A percentile compares a stretch with the other conserved stretches of the same genome.
These are phyloP conservation scores for Dicentrarchus labrax DNA, from an alignment of 2,113 vertebrate genomes.

Conservation along the genomic window DNA sequence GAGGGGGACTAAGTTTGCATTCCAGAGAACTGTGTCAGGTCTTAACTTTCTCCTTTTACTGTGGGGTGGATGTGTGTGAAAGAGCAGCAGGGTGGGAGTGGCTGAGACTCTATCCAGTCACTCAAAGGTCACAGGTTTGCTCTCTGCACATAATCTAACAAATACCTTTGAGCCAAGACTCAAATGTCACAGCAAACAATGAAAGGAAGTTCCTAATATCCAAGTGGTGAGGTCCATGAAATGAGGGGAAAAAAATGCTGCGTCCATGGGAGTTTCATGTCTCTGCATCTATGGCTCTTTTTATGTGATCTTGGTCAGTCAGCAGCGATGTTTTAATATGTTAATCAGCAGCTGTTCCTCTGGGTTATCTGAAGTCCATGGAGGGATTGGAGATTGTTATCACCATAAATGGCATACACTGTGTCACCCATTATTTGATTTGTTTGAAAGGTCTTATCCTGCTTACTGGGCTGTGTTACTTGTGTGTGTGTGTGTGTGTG, in stretches of 20 bases:
- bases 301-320: conserved; percentile 20
- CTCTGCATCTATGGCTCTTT: neutral
- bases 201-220: neutral
- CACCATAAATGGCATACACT: conserved; percentile 44
- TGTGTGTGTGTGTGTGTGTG: conserved; percentile 22
- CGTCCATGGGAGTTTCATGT: neutral
- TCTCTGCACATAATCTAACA: conserved; percentile 30
- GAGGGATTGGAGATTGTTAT: conserved; percentile 54
- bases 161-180: neutral
- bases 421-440: conserved; percentile 38
- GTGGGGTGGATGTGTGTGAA: conserved; percentile 14
- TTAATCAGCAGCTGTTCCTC: conserved; percentile 64
- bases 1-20: conserved; percentile 70
- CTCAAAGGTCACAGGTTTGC: conserved; percentile 60
- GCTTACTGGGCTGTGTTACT: conserved; percentile 26
- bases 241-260: neutral
- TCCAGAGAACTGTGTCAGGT: conserved; percentile 76
- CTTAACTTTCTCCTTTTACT: conserved; percentile 69
- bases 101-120: conserved; percentile 46
- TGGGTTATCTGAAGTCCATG: conserved; percentile 56
- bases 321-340: conserved; percentile 22
- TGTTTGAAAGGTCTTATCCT: conserved; percentile 34
- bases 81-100: conserved; percentile 43
- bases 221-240: neutral
- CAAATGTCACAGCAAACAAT: conserved; percentile 24